A percentile compares a stretch with the other conserved stretches of the same genome.
Conservation (phyloP, 1,140 invertebrate genomes). For the Drosophila seguyi region DNA sequence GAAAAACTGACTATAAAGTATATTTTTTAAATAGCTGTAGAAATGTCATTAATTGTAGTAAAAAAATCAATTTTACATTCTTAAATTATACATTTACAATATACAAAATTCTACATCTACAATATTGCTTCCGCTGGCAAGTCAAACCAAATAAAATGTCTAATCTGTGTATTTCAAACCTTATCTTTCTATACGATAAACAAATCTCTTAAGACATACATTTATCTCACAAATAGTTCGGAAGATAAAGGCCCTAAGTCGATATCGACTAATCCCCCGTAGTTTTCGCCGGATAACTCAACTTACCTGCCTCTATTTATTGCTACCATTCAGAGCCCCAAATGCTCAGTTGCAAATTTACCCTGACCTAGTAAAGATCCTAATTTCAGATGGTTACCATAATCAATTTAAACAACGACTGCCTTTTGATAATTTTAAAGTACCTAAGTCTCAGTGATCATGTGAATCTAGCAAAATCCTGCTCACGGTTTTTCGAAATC, state of each 20-base stretch:
- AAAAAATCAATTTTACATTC: background rate
- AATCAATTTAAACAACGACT: conserved; percentile 19
- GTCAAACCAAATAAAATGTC: background rate
- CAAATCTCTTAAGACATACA: background rate
- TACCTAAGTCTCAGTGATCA: conserved; percentile 25
- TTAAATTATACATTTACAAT: background rate
- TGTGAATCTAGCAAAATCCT: conserved; percentile 2
- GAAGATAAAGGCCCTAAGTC: background rate
- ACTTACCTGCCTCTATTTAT: conserved; percentile 1
- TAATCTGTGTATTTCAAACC: background rate
- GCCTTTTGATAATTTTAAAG: conserved; percentile 13
- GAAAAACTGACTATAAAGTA: background rate
- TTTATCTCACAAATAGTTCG: background rate
- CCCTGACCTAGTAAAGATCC: background rate
- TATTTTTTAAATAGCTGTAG: background rate
- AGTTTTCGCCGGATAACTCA: background rate
- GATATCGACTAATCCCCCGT: background rate
- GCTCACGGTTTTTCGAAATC: conserved; percentile 1
- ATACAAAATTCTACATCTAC: background rate
- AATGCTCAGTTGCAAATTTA: background rate
- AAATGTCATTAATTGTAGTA: background rate
- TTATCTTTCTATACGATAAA: background rate
- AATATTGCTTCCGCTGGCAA: too few relatives aligned
- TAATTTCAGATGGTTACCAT: background rate
- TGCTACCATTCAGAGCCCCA: too few relatives aligned